Evolutionary conservation across 2,113 vertebrate genomes (phyloP), one percentile per base, ranked within the genome.

Genomic region (Atlantisia rogersi): DNA sequence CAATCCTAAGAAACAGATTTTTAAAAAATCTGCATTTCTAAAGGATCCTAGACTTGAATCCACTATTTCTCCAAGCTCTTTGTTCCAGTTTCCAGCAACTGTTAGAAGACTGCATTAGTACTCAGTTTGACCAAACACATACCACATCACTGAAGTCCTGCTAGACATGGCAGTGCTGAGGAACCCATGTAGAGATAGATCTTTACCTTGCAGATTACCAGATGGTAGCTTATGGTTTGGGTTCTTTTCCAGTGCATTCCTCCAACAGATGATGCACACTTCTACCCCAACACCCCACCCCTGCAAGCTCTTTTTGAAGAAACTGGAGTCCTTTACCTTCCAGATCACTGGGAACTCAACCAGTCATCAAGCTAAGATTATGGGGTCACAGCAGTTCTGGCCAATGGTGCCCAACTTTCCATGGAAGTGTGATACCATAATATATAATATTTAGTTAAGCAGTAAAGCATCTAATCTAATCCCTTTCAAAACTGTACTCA

Each of bases 221-320:
- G 20, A 53, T 65, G 12, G 20, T 64, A 70, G 28, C 8, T 59
- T 20, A 19, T 19, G 5, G 9, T 56, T n/a, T 68, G 21, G 1
- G 9, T 56, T 71, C 14, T 26, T 24, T 6, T 44, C 11, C 22
- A 74, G 39, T 55, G 5, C 35, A 14, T 50, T 68, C 5, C 50
- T 15, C 3, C 14, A 62, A 32, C 20, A 35, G 14, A 16, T 32
- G 25, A 11, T 60, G 35, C 14, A 46, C 9, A 15, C 2, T 50
- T 19, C 9, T 5, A 4, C 4, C 5, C 7, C 5, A 4, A 9
- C 5, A 8, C 48, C 21, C 48, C 21, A 50, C 48, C 11, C 20
- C 48, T 11, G 17, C 48, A 50, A 22, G 22, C 21, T 37, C 8
- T 42, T 53, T 69, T n/a, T 32, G 32, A 53, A 65, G 52, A 35